Base-by-base conservation (phyloP, 35 echinoderm and acorn worm species). In the Lytechinus variegatus region DNA sequence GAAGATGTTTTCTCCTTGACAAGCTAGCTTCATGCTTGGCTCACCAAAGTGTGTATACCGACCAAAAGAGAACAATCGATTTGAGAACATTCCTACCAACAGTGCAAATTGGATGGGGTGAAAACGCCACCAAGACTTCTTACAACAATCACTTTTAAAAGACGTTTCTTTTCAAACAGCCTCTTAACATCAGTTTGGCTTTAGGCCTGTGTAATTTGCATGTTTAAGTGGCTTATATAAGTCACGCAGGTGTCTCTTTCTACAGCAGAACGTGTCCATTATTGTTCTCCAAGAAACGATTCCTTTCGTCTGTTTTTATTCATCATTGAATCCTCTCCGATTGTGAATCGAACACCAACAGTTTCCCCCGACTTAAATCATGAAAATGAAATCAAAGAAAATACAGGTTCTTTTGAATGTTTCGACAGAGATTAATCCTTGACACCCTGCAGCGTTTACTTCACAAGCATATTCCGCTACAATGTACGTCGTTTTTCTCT, bases 161-260 rank as follows among this genome's bases (percentile, higher is more conserved):
- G 66, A n/a, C 19, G 66, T 79, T 79, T 6, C 66, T 79, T 79
- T 79, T 79, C 66, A 79, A 79, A 79, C 19, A 24, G 8, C 66
- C 66, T 79, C 66, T 79, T n/a, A 79, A 79, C 66, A 79, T 79
- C 21, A 79, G 1, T 79, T 79, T 79, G 19, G 52, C 88, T 10
- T 28, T 13, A 6, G 52, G 88, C 28, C 88, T 52, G 52, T 90
- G 33, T 90, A 90, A 90, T 90, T 90, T 90, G 88, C 88, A 90
- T 90, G 27, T 90, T 52, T 90, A 90, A 90, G 88, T 90, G 9
- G 88, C 52, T 90, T 90, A 90, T 44, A n/a, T n/a, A n/a, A 90
- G 27, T 21, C 52, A 54, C 27, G 88, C 88, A 90, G 88, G 88
- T 90, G 88, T 90, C 88, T 44, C 28, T 79, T 79, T n/a, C 66